Evolutionary conservation across 2,888 invertebrate species (phyloP).

Genomic region (Habrosyne pyritoides): DNA sequence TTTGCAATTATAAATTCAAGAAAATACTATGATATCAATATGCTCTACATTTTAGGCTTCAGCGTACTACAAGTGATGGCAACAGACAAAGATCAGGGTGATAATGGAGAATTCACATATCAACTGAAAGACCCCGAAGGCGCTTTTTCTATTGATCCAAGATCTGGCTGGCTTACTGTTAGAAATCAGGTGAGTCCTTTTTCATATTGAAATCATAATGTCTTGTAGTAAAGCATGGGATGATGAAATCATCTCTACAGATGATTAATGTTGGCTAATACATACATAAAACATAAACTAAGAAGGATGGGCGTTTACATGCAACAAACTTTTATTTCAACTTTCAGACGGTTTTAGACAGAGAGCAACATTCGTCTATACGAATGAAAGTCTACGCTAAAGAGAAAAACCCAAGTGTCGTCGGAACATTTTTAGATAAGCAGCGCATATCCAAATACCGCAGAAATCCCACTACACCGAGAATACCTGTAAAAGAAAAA

Average conservation of each 20-base stretch:
- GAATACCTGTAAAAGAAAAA: constrained; percentile 57
- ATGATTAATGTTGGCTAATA: no score
- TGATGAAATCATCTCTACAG: no score
- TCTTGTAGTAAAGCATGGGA: no score
- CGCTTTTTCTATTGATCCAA: constrained; percentile 91
- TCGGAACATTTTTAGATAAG: constrained; percentile 76
- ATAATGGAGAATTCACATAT: constrained; percentile 93
- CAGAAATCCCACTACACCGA: constrained; percentile 52
- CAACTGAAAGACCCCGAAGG: constrained; percentile 88
- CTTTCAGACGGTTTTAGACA: constrained; percentile 88
- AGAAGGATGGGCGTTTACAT: no score
- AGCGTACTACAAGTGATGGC: constrained; percentile 87
- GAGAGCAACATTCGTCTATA: constrained; percentile 89
- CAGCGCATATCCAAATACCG: constrained; percentile 72
- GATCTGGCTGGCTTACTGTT: constrained; percentile 94
- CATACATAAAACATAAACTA: no score
- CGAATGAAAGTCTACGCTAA: constrained; percentile 90
- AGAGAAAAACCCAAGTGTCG: constrained; percentile 89
- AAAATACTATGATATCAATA: no score
- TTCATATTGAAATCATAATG: not conserved
- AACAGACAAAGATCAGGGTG: constrained; percentile 91
- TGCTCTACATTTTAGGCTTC: constrained; percentile 59
- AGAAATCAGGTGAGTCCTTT: constrained; percentile 80
- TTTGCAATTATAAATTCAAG: no score
- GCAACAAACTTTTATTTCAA: constrained; percentile 18